Percentiles rank a stretch among this genome's conserved stretches.
Conservation (phyloP, 2,888 invertebrate genomes). For the Sycophila texana region DNA sequence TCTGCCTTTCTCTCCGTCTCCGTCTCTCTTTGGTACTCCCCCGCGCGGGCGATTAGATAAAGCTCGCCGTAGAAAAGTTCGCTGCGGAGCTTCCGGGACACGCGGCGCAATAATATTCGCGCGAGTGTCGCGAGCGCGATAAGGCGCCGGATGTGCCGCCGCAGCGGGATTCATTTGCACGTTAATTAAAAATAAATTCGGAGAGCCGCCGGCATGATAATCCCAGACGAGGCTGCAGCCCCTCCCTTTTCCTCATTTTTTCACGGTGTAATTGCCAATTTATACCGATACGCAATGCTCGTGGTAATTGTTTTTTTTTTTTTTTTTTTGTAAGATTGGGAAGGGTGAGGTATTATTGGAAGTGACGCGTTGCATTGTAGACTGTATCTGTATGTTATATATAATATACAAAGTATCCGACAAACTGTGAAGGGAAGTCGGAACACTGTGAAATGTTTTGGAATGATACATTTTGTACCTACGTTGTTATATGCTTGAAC, state of each 20-base stretch:
- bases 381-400: no score
- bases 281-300: neutral
- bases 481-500: no score
- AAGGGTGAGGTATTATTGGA: no score
- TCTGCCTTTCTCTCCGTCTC: neutral
- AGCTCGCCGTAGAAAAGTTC: slow-evolving; percentile 23
- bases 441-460: no score
- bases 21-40: neutral
- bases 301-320: neutral
- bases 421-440: no score
- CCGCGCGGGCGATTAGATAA: slow-evolving; percentile 48
- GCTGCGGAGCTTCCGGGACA: slow-evolving; percentile 21
- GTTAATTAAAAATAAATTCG: slow-evolving; percentile 70
- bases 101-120: slow-evolving; percentile 5
- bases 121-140: slow-evolving; percentile 36
- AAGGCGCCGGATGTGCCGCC: slow-evolving; percentile 49
- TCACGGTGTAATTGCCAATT: slow-evolving; percentile 23
- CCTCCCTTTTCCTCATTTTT: no score
- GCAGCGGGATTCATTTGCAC: slow-evolving; percentile 67
- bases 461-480: no score
- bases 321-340: no score
- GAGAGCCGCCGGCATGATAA: slow-evolving; percentile 12
- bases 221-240: slow-evolving; percentile 1
- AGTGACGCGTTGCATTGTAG: no score
- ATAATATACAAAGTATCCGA: no score